phyloP scores from a whole-genome alignment of 2,888 invertebrate species.

The Lingula anatina region DNA sequence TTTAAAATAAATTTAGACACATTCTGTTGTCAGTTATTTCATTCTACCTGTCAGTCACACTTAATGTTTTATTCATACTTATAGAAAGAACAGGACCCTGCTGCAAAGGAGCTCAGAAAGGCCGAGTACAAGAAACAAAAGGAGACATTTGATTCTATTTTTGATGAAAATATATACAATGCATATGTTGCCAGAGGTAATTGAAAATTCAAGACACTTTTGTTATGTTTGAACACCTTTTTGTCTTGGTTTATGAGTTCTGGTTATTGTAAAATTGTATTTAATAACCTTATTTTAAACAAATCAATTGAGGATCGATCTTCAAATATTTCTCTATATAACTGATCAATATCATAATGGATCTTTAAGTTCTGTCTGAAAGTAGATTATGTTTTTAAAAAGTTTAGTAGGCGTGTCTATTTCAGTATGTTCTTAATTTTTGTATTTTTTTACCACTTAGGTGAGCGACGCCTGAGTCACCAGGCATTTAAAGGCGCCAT shows the following conservation, averaged over 20 bases:
- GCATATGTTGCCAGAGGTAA: constrained; percentile 74
- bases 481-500: constrained; percentile 93
- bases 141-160: constrained; percentile 84
- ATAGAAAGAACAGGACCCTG: constrained; percentile 34
- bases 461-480: constrained; percentile 81
- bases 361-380: background rate
- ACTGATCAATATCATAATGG: no score
- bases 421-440: background rate
- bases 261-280: background rate
- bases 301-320: background rate
- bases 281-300: background rate
- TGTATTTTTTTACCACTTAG: no score
- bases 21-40: background rate
- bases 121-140: constrained; percentile 67
- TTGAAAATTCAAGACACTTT: background rate
- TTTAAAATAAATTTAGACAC: no score
- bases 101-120: constrained; percentile 46
- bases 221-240: background rate
- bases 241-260: no score
- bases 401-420: background rate
- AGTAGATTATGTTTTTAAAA: background rate
- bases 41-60: background rate
- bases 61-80: background rate
- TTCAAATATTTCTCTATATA: background rate
- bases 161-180: constrained; percentile 78